Evolutionary conservation across 2,113 vertebrate species (phyloP).

Genomic region (Boleophthalmus pectinirostris): DNA sequence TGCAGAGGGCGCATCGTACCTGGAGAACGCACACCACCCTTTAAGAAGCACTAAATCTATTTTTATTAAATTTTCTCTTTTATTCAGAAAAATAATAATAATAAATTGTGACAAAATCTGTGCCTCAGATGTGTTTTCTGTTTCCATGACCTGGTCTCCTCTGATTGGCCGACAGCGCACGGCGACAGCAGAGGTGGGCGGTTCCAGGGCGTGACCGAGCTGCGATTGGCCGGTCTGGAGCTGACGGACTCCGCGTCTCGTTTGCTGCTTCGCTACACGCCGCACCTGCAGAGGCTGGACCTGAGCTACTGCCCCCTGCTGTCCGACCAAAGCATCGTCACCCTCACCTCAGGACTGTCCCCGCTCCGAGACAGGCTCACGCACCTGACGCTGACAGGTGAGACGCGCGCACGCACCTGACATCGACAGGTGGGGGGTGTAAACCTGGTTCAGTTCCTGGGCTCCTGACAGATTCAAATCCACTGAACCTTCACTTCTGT

Average conservation of each 20-base stretch:
- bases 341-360: conserved; percentile 82
- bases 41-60: no score
- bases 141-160: not conserved
- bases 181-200: conserved; percentile 82
- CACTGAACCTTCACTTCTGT: no score
- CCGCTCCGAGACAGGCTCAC: conserved; percentile 84
- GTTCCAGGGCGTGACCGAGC: conserved; percentile 86
- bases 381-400: conserved; percentile 77
- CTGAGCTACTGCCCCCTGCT: conserved; percentile 85
- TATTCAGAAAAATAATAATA: no score
- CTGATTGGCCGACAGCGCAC: conserved; percentile 72
- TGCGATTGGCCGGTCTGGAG: conserved; percentile 86
- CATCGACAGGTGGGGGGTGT: no score
- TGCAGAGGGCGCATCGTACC: no score
- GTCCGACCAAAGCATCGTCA: conserved; percentile 84
- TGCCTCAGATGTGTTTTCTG: no score
- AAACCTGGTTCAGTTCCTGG: no score
- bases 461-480: no score
- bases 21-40: no score
- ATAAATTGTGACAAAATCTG: no score
- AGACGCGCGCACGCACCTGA: no score
- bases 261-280: conserved; percentile 83
- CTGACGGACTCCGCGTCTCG: conserved; percentile 83
- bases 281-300: conserved; percentile 84
- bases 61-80: no score